These are phyloP conservation scores for Zygaena filipendulae DNA, from an alignment of 2,888 invertebrate genomes.

Conservation along the genomic window DNA sequence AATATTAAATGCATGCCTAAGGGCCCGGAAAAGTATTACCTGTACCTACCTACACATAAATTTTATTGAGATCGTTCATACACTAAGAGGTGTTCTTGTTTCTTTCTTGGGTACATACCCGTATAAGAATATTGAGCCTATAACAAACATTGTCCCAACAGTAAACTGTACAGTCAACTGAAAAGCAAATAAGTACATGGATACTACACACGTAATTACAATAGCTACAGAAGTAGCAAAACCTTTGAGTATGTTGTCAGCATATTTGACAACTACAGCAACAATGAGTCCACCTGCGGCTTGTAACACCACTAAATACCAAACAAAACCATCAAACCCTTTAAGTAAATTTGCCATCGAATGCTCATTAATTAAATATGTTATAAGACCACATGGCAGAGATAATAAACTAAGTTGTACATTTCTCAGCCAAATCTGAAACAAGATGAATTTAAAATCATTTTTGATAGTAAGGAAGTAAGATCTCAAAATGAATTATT, in stretches of 20 bases:
- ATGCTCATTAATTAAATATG: slow-evolving; percentile 84
- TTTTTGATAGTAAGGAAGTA: too few relatives aligned
- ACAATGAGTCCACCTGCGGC: slow-evolving; percentile 97
- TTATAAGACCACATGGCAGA: slow-evolving; percentile 86
- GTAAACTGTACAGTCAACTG: slow-evolving; percentile 87
- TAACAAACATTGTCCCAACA: slow-evolving; percentile 87
- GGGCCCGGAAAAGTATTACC: too few relatives aligned
- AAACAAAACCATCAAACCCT: slow-evolving; percentile 86
- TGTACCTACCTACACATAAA: too few relatives aligned
- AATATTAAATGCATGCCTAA: too few relatives aligned
- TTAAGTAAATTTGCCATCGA: slow-evolving; percentile 67
- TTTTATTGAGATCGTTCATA: too few relatives aligned
- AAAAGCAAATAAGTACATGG: slow-evolving; percentile 93
- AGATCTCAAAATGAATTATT: not conserved
- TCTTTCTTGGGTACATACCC: slow-evolving; percentile 77
- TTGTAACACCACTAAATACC: slow-evolving; percentile 89
- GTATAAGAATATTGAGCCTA: slow-evolving; percentile 95
- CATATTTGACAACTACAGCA: slow-evolving; percentile 98
- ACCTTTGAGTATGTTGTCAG: slow-evolving; percentile 98
- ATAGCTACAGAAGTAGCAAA: slow-evolving; percentile 98
- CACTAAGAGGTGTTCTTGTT: slow-evolving; percentile 37
- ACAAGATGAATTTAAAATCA: too few relatives aligned
- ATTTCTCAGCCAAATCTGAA: slow-evolving; percentile 92
- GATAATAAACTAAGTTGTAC: slow-evolving; percentile 95
- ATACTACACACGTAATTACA: slow-evolving; percentile 92